A percentile compares a stretch with the other conserved stretches of the same genome.
These are phyloP conservation scores for Peromyscus nudipes DNA, from an alignment of 2,797 vertebrate genomes.

Conservation along the genomic window DNA sequence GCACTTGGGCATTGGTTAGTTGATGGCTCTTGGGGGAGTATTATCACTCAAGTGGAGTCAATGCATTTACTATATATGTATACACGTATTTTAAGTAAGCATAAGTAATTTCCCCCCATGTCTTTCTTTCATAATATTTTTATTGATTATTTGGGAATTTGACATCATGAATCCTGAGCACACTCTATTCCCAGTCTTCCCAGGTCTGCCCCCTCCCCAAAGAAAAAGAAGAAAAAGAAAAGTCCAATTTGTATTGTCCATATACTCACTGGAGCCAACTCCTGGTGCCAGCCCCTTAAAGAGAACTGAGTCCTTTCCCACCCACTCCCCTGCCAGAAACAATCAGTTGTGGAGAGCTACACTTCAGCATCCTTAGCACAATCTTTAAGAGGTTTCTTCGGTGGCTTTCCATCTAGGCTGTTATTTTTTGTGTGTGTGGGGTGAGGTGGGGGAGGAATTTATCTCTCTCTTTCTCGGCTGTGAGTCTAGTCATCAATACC, in stretches of 20 bases:
- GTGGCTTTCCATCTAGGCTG: no score
- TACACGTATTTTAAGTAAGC: not conserved
- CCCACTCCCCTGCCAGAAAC: not conserved
- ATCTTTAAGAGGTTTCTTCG: not conserved
- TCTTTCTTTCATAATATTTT: not conserved
- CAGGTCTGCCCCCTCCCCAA: not conserved
- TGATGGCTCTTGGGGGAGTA: not conserved
- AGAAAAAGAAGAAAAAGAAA: not conserved
- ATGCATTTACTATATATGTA: not conserved
- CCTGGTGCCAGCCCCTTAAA: not conserved
- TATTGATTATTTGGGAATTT: not conserved
- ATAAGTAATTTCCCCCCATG: not conserved
- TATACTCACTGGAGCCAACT: not conserved
- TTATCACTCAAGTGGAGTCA: not conserved
- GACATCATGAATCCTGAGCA: not conserved
- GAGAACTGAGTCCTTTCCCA: not conserved
- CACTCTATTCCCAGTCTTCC: not conserved
- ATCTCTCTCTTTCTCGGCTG: not conserved
- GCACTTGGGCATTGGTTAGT: not conserved
- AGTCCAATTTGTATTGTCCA: not conserved
- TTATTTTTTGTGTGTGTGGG: no score
- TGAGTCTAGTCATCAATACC: not conserved
- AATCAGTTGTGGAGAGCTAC: not conserved
- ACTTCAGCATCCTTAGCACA: not conserved
- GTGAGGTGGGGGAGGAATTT: not conserved